phyloP scores from a whole-genome alignment of 2,888 invertebrate species.

The Cosmopolites sordidus region DNA sequence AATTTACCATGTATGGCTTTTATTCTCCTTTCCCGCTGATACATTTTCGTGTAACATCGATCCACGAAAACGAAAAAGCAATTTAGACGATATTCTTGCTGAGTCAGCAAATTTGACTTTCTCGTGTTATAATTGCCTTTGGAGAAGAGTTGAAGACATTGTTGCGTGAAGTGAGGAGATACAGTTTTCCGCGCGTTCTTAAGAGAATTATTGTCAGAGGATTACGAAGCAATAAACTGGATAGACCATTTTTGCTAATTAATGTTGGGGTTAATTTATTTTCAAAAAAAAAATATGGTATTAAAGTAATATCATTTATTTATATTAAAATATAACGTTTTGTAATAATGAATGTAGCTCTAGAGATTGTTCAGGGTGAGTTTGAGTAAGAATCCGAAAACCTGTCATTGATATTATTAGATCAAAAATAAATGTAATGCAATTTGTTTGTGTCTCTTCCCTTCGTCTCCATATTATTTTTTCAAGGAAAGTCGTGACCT shows the following conservation, averaged over 20 bases:
- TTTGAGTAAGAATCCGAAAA: too few species aligned
- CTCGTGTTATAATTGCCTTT: slow-evolving; percentile 22
- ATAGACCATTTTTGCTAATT: slow-evolving; percentile 1
- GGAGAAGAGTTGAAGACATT: slow-evolving; percentile 28
- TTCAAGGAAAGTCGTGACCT: too few species aligned
- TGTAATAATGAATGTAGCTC: too few species aligned
- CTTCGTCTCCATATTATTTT: too few species aligned
- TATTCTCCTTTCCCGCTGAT: background rate
- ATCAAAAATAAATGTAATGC: too few species aligned
- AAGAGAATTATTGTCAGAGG: slow-evolving; percentile 24
- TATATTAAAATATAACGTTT: too few species aligned
- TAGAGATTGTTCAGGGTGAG: too few species aligned
- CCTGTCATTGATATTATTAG: too few species aligned
- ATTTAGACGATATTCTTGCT: slow-evolving; percentile 7
- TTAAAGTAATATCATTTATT: too few species aligned
- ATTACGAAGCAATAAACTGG: slow-evolving; percentile 22
- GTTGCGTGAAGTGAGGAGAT: slow-evolving; percentile 28
- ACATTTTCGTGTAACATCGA: background rate
- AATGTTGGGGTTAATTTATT: background rate
- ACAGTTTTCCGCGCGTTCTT: slow-evolving; percentile 22
- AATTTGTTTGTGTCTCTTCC: too few species aligned
- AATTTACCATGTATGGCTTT: too few species aligned
- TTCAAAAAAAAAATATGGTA: too few species aligned
- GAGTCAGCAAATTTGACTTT: slow-evolving; percentile 21
- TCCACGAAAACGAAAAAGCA: background rate